Conservation (phyloP, 2,113 vertebrate species). For the Uria lomvia region DNA sequence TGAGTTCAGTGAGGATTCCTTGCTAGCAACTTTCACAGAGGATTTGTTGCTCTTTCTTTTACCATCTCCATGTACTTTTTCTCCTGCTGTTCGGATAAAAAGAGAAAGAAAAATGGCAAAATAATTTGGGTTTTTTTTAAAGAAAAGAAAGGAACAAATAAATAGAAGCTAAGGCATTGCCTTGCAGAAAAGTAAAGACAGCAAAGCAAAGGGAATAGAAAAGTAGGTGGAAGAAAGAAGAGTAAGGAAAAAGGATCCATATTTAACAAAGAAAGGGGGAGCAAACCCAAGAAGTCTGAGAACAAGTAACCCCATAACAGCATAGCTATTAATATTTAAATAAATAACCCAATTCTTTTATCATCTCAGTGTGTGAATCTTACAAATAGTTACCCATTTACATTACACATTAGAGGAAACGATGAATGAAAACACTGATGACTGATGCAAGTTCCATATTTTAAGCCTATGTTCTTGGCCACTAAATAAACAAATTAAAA, state of each 20-base stretch:
- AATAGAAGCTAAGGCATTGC: not conserved
- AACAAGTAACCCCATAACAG: not conserved
- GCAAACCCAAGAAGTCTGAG: not conserved
- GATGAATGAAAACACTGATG: not conserved
- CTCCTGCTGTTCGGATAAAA: not conserved
- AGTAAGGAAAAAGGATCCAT: not conserved
- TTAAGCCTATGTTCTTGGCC: not conserved
- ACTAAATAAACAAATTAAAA: not conserved
- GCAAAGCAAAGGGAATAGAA: not conserved
- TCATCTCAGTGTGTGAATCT: not conserved
- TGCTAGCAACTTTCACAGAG: not conserved
- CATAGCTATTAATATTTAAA: not conserved
- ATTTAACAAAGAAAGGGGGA: not conserved
- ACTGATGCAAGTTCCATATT: not conserved
- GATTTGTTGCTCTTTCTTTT: not conserved
- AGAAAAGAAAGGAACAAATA: not conserved
- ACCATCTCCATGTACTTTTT: not conserved
- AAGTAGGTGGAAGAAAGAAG: not conserved
- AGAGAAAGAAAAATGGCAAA: not conserved
- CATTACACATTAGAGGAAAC: not conserved
- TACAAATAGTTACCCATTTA: not conserved
- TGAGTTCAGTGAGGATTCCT: not conserved
- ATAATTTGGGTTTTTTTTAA: too few species aligned
- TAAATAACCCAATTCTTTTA: not conserved
- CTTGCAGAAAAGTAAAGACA: not conserved